Evolutionary conservation across 2,113 vertebrate species (phyloP).

Genomic region (Steatornis caripensis): DNA sequence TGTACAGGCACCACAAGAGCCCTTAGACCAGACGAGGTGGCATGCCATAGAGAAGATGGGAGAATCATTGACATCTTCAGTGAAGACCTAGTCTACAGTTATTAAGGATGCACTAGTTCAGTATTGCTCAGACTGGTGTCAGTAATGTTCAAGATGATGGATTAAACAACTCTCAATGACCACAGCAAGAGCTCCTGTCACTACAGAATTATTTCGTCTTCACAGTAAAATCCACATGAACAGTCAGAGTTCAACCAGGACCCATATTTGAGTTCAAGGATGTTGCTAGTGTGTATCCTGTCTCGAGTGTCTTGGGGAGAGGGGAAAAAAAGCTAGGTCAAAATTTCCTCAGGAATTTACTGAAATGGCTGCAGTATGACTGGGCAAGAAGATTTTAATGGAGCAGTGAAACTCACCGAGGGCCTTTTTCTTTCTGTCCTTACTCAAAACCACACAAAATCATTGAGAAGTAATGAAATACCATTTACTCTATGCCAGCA

Average conservation of each 20-base stretch:
- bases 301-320: not conserved
- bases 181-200: not conserved
- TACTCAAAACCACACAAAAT: not conserved
- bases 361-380: not conserved
- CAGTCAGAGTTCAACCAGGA: not conserved
- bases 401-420: not conserved
- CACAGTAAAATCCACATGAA: not conserved
- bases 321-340: not conserved
- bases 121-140: not conserved
- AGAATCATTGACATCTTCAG: not conserved
- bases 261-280: not conserved
- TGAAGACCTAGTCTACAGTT: not conserved
- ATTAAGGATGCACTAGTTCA: not conserved
- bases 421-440: not conserved
- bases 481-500: not conserved
- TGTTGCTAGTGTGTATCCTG: not conserved
- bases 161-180: not conserved
- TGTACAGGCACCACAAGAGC: not conserved
- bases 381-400: not conserved
- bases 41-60: not conserved
- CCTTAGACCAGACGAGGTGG: not conserved
- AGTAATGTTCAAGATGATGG: not conserved
- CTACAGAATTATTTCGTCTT: not conserved
- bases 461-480: conserved; percentile 23
- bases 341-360: not conserved